Base-by-base conservation (phyloP, 2,113 vertebrate genomes). In the Laticauda colubrina region DNA sequence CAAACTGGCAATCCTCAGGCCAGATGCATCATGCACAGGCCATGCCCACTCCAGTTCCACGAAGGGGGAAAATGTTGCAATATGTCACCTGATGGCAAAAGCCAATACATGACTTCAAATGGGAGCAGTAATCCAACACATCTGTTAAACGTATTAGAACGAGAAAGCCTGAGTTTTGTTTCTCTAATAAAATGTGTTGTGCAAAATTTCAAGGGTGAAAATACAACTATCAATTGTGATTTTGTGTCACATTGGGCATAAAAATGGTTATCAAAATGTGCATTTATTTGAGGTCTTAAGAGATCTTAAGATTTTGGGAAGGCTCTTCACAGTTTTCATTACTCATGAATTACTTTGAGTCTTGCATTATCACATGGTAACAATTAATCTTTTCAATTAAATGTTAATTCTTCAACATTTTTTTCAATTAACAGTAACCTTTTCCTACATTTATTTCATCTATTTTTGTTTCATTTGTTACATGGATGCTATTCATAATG, bases 381-480 rank as follows among this genome's bases (percentile, higher is more conserved):
- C 96, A 96, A 57, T 95, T 98, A 96, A 95, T 98, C 97, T 95
- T 94, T 96, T 69, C 64, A 69, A n/a, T 69, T 12, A 69, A 69
- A 29, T n/a, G 29, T 15, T 69, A 69, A n/a, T 69, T 69, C 29
- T 69, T 69, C 64, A 69, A 69, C 29, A 15, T n/a, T 98, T 97
- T 98, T 98, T 98, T 98, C 97, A 95, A 92, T 92, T 96, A 98
- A 95, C 96, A 97, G 97, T 98, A 98, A 97, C 96, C 94, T 97
- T 97, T 98, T 97, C 97, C 97, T 98, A 97, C 93, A 90, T 98
- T 97, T 97, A 97, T 99, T 98, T 97, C 98, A 98, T 98, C 98
- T 98, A 98, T 98, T 98, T 98, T 97, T 98, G 97, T 99, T 98
- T 99, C 99, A 99, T 99, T 99, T 99, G 99, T 99, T 99, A 99